Percentiles rank a stretch among this genome's conserved stretches.
phyloP scores from a whole-genome alignment of 2,888 invertebrate genomes.

The Glaucopsyche alexis region DNA sequence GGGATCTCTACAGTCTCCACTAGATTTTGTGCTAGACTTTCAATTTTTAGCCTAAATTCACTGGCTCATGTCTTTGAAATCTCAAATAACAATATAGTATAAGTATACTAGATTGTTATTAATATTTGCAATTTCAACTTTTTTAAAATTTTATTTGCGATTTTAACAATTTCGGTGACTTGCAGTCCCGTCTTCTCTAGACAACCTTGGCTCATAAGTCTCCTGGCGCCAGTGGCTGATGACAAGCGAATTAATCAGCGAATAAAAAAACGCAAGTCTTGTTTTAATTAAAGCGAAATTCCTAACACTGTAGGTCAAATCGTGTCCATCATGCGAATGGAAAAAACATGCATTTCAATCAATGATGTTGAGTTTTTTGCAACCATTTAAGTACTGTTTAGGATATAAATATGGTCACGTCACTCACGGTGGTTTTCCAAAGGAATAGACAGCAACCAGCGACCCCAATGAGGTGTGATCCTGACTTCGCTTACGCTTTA shows the following conservation, averaged over 20 bases:
- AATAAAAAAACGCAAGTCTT: background rate
- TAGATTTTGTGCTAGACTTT: too few relatives aligned
- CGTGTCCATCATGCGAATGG: background rate
- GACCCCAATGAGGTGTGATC: too few relatives aligned
- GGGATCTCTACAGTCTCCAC: too few relatives aligned
- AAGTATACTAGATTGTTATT: too few relatives aligned
- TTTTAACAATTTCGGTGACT: background rate
- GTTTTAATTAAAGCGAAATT: slow-evolving; percentile 20
- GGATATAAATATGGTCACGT: background rate
- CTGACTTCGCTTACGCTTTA: too few relatives aligned
- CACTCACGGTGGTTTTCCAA: background rate
- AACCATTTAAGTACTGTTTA: background rate
- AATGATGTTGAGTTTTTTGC: background rate
- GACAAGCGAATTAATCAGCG: slow-evolving; percentile 10
- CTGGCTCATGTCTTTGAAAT: background rate
- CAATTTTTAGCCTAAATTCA: background rate
- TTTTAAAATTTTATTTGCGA: too few relatives aligned
- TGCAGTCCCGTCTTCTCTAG: slow-evolving; percentile 2
- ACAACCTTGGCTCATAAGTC: slow-evolving; percentile 5
- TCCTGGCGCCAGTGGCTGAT: slow-evolving; percentile 7
- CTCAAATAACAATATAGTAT: background rate
- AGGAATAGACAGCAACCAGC: background rate
- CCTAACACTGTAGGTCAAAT: slow-evolving; percentile 8
- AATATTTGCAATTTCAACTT: too few relatives aligned
- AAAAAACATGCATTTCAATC: slow-evolving; percentile 10